Evolutionary conservation across 1,140 invertebrate genomes (phyloP).

Genomic region (Elymnias hypermnestra): DNA sequence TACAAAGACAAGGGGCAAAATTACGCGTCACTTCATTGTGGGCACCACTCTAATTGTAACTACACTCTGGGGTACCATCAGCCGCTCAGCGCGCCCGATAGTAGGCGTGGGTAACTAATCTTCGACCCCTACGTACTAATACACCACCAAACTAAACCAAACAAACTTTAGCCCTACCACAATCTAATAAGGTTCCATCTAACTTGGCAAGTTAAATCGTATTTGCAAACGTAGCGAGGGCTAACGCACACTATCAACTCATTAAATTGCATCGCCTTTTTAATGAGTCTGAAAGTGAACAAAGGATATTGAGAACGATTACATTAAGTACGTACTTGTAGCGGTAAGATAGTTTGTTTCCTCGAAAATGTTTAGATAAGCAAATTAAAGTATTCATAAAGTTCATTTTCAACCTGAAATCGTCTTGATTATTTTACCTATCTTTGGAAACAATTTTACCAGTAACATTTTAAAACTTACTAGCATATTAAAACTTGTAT

Average conservation of each 20-base stretch:
- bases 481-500: neutral
- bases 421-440: conserved; percentile 4
- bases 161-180: conserved; percentile 32
- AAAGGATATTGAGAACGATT: conserved; percentile 74
- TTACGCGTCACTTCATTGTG: conserved; percentile 75
- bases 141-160: conserved; percentile 32
- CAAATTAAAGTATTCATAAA: conserved; percentile 32
- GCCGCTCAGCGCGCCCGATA: conserved; percentile 66
- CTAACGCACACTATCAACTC: conserved; percentile 75
- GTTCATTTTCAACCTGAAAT: conserved; percentile 17
- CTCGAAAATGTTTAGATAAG: conserved; percentile 29
- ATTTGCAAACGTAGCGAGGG: conserved; percentile 69
- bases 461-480: neutral
- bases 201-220: conserved; percentile 18
- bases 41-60: conserved; percentile 75
- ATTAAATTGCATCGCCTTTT: conserved; percentile 76
- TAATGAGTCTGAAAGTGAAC: conserved; percentile 76
- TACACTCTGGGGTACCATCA: conserved; percentile 74
- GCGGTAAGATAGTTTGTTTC: conserved; percentile 54
- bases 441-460: neutral
- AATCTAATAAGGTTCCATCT: conserved; percentile 34
- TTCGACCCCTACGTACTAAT: conserved; percentile 70
- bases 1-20: conserved; percentile 72
- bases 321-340: conserved; percentile 69
- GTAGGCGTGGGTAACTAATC: conserved; percentile 73